These are phyloP conservation scores for Cinclus cinclus DNA, from an alignment of 2,113 vertebrate genomes.

Conservation along the genomic window DNA sequence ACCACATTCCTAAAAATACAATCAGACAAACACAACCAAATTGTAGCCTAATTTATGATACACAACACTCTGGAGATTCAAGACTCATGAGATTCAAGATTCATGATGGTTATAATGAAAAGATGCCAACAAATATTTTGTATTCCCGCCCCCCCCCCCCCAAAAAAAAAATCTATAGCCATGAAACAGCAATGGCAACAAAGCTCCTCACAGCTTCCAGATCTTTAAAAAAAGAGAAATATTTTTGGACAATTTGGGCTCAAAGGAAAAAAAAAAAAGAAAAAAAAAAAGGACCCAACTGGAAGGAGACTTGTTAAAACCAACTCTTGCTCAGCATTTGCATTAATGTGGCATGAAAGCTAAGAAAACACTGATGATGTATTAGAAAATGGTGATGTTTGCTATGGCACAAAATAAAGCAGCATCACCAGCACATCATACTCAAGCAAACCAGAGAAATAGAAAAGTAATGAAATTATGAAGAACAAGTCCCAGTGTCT, in stretches of 20 bases:
- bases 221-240: neutral
- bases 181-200: neutral
- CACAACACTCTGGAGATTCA: neutral
- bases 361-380: neutral
- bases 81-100: too few relatives aligned
- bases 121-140: neutral
- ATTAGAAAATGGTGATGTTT: neutral
- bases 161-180: neutral
- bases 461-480: neutral
- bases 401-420: neutral
- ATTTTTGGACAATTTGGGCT: neutral
- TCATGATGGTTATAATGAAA: neutral
- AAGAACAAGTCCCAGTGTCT: neutral
- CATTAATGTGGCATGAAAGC: neutral
- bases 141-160: neutral
- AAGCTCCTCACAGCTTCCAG: neutral
- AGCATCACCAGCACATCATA: neutral
- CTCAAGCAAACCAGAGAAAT: neutral
- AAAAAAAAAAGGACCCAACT: rapidly evolving
- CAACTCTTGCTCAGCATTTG: neutral
- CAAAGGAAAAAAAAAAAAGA: neutral
- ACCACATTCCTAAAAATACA: rapidly evolving
- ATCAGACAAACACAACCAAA: neutral
- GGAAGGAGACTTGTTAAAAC: neutral
- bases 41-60: neutral